A percentile compares a stretch with the other conserved stretches of the same genome.
These are phyloP conservation scores for Capitulum mitella DNA, from an alignment of 2,888 invertebrate genomes.

Conservation along the genomic window DNA sequence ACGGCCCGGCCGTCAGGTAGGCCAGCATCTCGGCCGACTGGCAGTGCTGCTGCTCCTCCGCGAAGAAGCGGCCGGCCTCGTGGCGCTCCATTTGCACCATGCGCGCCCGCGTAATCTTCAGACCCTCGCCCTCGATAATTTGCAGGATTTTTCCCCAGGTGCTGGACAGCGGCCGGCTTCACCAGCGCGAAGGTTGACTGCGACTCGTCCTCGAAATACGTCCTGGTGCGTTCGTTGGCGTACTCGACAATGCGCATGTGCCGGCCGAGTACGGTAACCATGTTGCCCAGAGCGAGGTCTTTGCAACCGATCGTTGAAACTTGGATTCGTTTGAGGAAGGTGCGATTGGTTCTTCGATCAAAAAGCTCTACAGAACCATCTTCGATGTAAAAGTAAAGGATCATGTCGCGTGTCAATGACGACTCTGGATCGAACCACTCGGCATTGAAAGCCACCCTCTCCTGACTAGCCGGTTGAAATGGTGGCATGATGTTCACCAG, in stretches of 20 bases:
- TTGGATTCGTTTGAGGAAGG: not conserved
- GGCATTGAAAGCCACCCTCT: not conserved
- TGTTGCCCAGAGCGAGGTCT: not conserved
- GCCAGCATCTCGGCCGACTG: constrained; percentile 44
- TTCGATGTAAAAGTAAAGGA: not conserved
- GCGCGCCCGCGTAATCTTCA: not conserved
- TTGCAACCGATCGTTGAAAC: not conserved
- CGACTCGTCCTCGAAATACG: not conserved
- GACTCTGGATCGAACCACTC: constrained; percentile 16
- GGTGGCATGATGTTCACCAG: not conserved
- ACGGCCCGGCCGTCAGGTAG: constrained; percentile 59
- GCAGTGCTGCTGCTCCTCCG: constrained; percentile 4
- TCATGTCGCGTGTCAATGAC: not conserved
- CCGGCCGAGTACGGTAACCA: not conserved
- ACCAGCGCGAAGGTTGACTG: not conserved
- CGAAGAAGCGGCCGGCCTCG: not conserved
- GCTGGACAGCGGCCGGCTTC: not conserved
- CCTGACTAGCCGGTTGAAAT: constrained; percentile 1
- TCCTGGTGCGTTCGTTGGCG: not conserved
- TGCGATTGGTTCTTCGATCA: not conserved
- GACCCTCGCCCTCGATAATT: not conserved
- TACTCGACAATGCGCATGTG: not conserved
- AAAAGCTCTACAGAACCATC: not conserved
- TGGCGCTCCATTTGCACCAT: constrained; percentile 20
- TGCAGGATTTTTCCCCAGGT: not conserved